Evolutionary conservation across 2,113 vertebrate species (phyloP).

Genomic region (Cyanoramphus novaezelandiae): DNA sequence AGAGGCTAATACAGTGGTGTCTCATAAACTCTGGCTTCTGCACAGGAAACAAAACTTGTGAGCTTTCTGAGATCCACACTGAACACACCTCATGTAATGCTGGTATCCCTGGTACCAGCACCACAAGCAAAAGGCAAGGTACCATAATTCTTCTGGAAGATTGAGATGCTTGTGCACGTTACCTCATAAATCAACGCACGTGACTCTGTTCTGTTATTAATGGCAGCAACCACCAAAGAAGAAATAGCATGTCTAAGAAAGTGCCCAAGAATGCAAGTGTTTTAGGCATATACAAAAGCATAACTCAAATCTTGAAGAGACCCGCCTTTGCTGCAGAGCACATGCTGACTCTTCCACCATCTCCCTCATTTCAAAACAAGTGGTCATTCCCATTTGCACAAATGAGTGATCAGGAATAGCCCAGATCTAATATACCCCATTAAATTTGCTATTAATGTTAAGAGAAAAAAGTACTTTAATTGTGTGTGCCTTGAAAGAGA

Average conservation of each 20-base stretch:
- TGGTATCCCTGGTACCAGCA: background rate
- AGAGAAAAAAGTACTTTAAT: background rate
- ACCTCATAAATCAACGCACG: background rate
- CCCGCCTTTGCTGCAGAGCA: background rate
- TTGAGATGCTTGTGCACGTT: accelerated
- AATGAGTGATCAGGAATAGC: background rate
- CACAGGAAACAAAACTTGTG: background rate
- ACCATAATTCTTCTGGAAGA: background rate
- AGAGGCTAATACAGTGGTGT: background rate
- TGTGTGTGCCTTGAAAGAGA: background rate
- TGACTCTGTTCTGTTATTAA: background rate
- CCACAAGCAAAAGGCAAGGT: background rate
- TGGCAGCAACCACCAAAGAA: background rate
- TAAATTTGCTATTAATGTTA: background rate
- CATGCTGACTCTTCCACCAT: background rate
- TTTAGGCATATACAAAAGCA: background rate
- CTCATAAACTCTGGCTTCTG: background rate
- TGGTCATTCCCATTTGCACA: background rate
- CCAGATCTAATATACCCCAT: background rate
- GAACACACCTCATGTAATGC: background rate
- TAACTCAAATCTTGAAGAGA: background rate
- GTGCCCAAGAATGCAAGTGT: background rate
- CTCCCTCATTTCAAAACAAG: background rate
- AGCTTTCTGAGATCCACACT: background rate
- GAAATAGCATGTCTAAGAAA: background rate